phyloP scores from a whole-genome alignment of 2,113 vertebrate genomes.

The Cochlearius cochlearius region DNA sequence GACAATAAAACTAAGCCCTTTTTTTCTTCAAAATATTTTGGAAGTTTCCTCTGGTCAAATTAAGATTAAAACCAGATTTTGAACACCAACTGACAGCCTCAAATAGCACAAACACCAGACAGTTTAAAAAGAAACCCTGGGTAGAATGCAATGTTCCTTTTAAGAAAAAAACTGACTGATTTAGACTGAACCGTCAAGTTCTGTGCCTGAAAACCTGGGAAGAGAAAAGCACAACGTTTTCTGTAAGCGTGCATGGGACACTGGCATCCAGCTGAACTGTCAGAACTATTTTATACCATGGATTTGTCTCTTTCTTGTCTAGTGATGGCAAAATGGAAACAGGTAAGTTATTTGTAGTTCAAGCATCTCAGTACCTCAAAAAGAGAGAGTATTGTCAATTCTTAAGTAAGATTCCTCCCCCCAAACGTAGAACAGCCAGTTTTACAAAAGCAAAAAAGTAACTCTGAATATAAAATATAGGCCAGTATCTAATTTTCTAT shows the following conservation, averaged over 20 bases:
- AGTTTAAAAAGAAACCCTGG: background rate
- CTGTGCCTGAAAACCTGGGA: background rate
- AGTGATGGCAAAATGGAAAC: background rate
- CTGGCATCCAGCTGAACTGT: background rate
- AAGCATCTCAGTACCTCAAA: background rate
- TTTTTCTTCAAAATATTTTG: background rate
- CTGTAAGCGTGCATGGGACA: background rate
- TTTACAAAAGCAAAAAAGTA: background rate
- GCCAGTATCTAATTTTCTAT: background rate
- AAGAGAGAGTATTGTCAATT: background rate
- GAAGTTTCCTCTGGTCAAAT: background rate
- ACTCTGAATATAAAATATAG: background rate
- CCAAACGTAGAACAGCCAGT: background rate
- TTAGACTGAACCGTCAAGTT: background rate
- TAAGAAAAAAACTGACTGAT: background rate
- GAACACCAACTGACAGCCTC: background rate
- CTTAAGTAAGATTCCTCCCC: background rate
- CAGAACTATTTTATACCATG: background rate
- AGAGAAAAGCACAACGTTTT: background rate
- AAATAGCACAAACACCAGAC: background rate
- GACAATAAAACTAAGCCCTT: background rate
- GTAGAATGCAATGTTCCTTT: background rate
- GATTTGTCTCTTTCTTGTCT: background rate
- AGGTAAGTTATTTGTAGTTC: background rate
- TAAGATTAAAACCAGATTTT: background rate